phyloP scores from a whole-genome alignment of 2,888 invertebrate genomes.

The Blomia tropicalis region DNA sequence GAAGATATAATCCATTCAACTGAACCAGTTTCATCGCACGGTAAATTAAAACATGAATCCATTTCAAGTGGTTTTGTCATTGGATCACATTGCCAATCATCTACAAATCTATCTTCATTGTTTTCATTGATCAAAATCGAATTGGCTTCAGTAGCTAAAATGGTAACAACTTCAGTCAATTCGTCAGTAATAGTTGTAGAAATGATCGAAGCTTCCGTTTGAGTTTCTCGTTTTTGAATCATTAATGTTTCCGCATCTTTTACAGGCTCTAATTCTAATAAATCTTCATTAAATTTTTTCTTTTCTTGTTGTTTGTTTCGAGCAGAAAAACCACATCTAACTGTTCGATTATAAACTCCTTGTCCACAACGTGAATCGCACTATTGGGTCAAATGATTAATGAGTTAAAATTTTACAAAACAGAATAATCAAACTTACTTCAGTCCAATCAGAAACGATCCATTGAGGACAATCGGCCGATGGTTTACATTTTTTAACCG shows the following conservation, averaged over 20 bases:
- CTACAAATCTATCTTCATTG: slow-evolving; percentile 38
- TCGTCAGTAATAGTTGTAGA: background rate
- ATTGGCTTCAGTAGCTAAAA: slow-evolving; percentile 33
- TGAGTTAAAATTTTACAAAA: no score
- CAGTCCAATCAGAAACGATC: slow-evolving; percentile 71
- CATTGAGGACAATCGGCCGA: slow-evolving; percentile 62
- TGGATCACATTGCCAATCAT: slow-evolving; percentile 44
- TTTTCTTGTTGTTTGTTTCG: background rate
- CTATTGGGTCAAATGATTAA: no score
- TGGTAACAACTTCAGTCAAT: background rate
- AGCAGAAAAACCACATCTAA: slow-evolving; percentile 1
- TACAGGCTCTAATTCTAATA: background rate
- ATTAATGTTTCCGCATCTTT: background rate
- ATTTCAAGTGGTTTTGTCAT: slow-evolving; percentile 54
- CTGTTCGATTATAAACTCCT: background rate
- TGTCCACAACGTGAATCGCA: background rate
- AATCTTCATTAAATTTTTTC: background rate
- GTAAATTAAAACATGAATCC: slow-evolving; percentile 49
- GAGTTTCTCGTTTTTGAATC: background rate
- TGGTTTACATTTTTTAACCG: slow-evolving; percentile 55
- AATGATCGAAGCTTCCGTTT: background rate
- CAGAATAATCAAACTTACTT: no score
- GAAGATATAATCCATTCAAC: slow-evolving; percentile 44
- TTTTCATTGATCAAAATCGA: slow-evolving; percentile 36
- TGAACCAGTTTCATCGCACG: slow-evolving; percentile 53